Evolutionary conservation across 2,888 invertebrate species (phyloP), one percentile per base, ranked within the genome.

Genomic region (Tipula unca): DNA sequence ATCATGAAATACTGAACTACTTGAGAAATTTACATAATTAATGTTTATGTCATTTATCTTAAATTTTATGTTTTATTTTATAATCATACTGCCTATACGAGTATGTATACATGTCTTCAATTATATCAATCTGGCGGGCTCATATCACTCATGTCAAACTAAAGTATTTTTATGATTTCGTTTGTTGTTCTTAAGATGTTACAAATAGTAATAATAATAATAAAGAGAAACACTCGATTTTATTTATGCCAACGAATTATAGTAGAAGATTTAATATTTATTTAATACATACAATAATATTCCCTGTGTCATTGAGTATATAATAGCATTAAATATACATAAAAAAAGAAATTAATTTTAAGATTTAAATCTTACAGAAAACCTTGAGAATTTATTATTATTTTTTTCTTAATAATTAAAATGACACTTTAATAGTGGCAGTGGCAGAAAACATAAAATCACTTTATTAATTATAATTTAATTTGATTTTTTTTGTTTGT

Each of bases 41-140:
- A 69, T 69, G 69, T 25, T 69, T 69, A 69, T 69, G 69, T 69
- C 69, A 69, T 69, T 69, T 69, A 69, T 69, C 69, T 69, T 69
- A 69, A 69, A 25, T 25, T 69, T 69, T 13, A 69, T 69, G 69
- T 69, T 69, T 25, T 25, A 69, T 69, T 69, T 69, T 69, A 69
- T 69, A 69, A 69, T 69, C 69, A 25, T n/a, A n/a, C n/a, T n/a
- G n/a, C 25, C 25, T 4, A 17, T 17, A n/a, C 17, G 25, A 25
- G 69, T 25, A 69, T 69, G n/a, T n/a, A 5, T 48, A 48, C n/a
- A 48, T 48, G n/a, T 4, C n/a, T 17, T 17, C 17, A 48, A 17
- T 48, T 48, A 69, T 69, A 69, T 69, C 69, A 69, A 69, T 69
- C 69, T 25, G 25, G 69, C 69, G 69, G 25, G 20, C 69, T 69